A percentile compares a stretch with the other conserved stretches of the same genome.
Conservation (phyloP, 2,888 invertebrate species). For the Muschampia plurimacula region DNA sequence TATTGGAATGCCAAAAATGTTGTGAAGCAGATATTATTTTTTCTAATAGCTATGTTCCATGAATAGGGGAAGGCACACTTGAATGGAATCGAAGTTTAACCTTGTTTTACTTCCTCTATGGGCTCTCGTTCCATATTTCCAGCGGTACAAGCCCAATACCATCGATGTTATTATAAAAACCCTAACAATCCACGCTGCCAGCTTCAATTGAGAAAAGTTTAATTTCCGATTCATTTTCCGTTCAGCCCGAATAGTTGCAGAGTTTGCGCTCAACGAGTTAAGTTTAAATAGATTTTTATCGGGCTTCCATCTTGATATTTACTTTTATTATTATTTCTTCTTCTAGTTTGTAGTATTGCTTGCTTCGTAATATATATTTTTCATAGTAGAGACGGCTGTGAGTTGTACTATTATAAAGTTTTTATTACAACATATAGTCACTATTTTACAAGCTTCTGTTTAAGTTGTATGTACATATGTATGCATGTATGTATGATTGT, state of each 20-base stretch:
- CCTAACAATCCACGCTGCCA: conserved; percentile 26
- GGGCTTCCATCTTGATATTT: conserved; percentile 35
- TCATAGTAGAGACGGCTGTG: background rate
- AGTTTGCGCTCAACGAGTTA: conserved; percentile 33
- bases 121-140: background rate
- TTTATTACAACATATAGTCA: too few species aligned
- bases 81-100: background rate
- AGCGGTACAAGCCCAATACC: background rate
- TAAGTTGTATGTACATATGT: too few species aligned
- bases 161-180: background rate
- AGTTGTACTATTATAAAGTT: background rate
- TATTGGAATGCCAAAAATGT: too few species aligned
- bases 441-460: too few species aligned
- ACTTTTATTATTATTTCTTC: conserved; percentile 24
- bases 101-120: background rate
- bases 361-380: background rate
- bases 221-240: conserved; percentile 41
- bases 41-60: too few species aligned
- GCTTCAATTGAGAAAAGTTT: conserved; percentile 37
- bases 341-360: background rate
- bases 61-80: too few species aligned
- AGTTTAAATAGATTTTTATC: conserved; percentile 40
- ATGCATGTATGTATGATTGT: too few species aligned
- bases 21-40: too few species aligned
- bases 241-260: conserved; percentile 35